A percentile compares a stretch with the other conserved stretches of the same genome.
These are phyloP conservation scores for Orchestia grillus DNA, from an alignment of 1,140 invertebrate species.

Conservation along the genomic window DNA sequence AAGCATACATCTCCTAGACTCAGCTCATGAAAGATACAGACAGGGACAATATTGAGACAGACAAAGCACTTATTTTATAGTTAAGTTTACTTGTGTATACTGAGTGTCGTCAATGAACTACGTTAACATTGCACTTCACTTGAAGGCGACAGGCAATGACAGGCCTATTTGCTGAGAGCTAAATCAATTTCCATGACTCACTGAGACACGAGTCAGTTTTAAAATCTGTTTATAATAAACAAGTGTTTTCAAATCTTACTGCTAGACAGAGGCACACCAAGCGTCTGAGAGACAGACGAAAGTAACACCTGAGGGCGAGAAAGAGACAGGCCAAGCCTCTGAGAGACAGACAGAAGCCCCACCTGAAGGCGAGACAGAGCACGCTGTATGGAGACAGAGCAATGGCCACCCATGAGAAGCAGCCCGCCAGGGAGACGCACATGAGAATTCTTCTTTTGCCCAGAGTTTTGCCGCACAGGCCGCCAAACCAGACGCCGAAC, in stretches of 20 bases:
- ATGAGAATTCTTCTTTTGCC: not conserved
- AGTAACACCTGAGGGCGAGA: not conserved
- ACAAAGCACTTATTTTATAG: no score
- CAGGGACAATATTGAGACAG: no score
- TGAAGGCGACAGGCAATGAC: no score
- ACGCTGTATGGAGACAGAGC: not conserved
- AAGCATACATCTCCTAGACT: no score
- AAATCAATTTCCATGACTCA: no score
- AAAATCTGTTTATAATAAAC: no score
- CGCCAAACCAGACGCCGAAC: not conserved
- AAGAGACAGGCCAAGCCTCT: not conserved
- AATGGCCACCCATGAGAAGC: conserved; percentile 8
- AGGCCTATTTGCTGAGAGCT: no score
- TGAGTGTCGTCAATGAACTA: no score
- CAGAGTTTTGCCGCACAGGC: not conserved
- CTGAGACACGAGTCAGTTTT: no score
- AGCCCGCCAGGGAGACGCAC: not conserved
- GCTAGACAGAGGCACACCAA: not conserved
- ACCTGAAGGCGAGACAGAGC: conserved; percentile 18
- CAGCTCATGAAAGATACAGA: no score
- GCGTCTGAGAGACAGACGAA: not conserved
- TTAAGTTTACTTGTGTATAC: no score
- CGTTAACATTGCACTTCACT: no score
- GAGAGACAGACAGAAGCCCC: not conserved
- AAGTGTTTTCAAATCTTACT: not conserved